Evolutionary conservation across 2,113 vertebrate genomes (phyloP), one percentile per base, ranked within the genome.

Genomic region (Nothocercus nigrocapillus): DNA sequence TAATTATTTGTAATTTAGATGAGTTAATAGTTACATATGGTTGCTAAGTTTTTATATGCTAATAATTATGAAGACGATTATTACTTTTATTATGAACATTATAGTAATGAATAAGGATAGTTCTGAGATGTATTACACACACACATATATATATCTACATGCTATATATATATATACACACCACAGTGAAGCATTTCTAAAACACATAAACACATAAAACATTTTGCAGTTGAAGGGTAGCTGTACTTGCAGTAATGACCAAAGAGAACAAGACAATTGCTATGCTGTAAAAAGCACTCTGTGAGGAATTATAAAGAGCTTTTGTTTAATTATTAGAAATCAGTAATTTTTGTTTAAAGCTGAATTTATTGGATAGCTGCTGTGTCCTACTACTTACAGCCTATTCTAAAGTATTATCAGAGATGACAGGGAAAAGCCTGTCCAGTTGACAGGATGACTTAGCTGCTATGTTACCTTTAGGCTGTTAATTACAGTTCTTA

Each of bases 301-400:
- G 7, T 51, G 30, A 76, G 34, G n/a, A 38, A 84, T 72, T 84
- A 64, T 53, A 85, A 56, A 86, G 76, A 89, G 24, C 30, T 80
- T 95, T 95, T 89, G 17, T 93, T 92, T 87, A 66, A 58, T 49
- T 38, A 49, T 89, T 77, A 89, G 54, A 66, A 91, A 89, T 66
- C 15, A 63, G n/a, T 87, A 62, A 91, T 91, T 92, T 92, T 53
- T 87, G 24, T 62, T 96, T 89, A 82, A 95, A 85, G 61, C 13
- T 15, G 25, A 72, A 77, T 76, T 74, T 92, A 80, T 85, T 91
- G n/a, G 49, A 62, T 82, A 85, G 69, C 54, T 82, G 4, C 12
- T 91, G 32, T 92, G 49, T 77, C 74, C 76, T 90, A 74, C 68
- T 85, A 74, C 68, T 85, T 91, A 76, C 17, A 87, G 54, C 79